Evolutionary conservation across 2,888 invertebrate species (phyloP).

Genomic region (Sabellastarte sp.): DNA sequence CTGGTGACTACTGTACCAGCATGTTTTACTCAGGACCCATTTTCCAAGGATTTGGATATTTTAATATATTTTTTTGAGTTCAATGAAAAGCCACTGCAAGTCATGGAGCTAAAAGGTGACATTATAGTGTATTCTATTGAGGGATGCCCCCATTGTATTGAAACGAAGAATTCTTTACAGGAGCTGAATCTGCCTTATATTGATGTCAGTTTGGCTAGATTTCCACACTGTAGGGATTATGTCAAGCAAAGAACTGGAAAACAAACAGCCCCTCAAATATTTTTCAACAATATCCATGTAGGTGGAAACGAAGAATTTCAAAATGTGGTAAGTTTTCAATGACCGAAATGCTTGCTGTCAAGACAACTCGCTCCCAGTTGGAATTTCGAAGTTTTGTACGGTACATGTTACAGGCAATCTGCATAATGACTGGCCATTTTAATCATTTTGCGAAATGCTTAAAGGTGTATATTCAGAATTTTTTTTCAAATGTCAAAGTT

Average conservation of each 20-base stretch:
- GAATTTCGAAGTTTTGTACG: too few species aligned
- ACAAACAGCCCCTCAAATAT: constrained; percentile 58
- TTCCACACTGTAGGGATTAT: constrained; percentile 48
- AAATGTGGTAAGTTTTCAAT: constrained; percentile 38
- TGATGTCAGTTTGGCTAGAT: constrained; percentile 55
- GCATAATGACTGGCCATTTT: too few species aligned
- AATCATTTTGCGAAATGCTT: too few species aligned
- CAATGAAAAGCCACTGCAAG: too few species aligned
- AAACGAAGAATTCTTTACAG: constrained; percentile 47
- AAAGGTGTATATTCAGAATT: too few species aligned
- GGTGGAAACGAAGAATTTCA: constrained; percentile 57
- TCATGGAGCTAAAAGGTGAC: constrained; percentile 45
- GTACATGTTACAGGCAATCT: too few species aligned
- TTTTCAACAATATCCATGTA: constrained; percentile 57
- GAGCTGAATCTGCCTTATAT: constrained; percentile 50
- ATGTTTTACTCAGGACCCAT: too few species aligned
- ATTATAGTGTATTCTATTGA: constrained; percentile 56
- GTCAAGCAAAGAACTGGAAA: constrained; percentile 45
- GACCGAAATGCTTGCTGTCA: not conserved
- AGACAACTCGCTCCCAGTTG: too few species aligned
- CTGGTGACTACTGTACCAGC: too few species aligned
- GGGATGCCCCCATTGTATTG: constrained; percentile 57
- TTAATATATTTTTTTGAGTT: too few species aligned
- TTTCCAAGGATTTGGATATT: too few species aligned
- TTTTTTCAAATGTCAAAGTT: too few species aligned